Base-by-base conservation (phyloP, 2,797 vertebrate species). In the Toxotes lorentzi region DNA sequence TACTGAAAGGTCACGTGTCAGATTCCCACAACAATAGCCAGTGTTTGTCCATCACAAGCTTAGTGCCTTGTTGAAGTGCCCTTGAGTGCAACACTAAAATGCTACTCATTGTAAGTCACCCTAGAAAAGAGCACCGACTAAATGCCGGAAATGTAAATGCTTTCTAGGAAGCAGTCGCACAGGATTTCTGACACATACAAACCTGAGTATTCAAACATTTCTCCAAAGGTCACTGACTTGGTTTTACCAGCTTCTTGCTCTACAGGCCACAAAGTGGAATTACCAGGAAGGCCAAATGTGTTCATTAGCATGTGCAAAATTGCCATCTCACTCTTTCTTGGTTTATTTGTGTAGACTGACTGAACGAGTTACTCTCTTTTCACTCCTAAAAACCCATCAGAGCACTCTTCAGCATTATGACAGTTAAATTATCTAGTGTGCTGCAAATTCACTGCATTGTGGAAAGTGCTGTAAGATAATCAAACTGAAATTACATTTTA, bases 401-500 rank as follows among this genome's bases (percentile, higher is more conserved):
- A 35, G 56, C 4, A 11, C 34, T 35, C 14, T 32, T 54, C 45
- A 21, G 40, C 23, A 4, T 27, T 13, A 47, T 62, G 19, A 76
- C 66, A 47, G 76, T 82, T 68, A 63, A 78, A 86, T 86, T 54
- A 89, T 83, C 72, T 74, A 4, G 0, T 35, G 12, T 27, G 53
- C 76, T 63, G 58, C 58, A 81, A 40, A 81, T 79, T 51, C 50
- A 48, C 27, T 43, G 60, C 41, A 62, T 59, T 57, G 77, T 13
- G 19, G 56, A 87, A 81, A 11, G 64, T 72, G 79, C 30, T 24
- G n/a, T 71, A 69, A 81, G 76, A 84, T 74, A 88, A 86, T 89
- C 79, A 83, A 64, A 79, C n/a, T 79, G 35, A 83, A 91, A 88
- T 88, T 68, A 76, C 70, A 78, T 86, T 83, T 87, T 45, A 78